A percentile compares a stretch with the other conserved stretches of the same genome.
These are phyloP conservation scores for Trichechus manatus DNA, from an alignment of 2,113 vertebrate genomes.

Conservation along the genomic window DNA sequence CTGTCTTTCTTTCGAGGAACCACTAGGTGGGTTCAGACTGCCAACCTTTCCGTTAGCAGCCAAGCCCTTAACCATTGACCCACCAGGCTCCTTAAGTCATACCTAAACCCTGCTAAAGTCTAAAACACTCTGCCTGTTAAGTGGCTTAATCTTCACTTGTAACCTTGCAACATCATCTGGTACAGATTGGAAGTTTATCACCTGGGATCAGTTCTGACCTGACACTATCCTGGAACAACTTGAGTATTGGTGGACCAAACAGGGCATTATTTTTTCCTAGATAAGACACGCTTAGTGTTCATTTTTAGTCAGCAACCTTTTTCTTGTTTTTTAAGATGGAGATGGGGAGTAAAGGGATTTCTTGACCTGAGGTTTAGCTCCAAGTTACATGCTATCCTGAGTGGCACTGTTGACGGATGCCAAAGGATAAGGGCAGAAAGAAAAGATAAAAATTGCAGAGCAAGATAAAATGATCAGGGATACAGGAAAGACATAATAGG, in stretches of 20 bases:
- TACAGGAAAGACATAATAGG: constrained; percentile 28
- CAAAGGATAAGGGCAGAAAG: constrained; percentile 61
- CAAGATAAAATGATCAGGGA: constrained; percentile 40
- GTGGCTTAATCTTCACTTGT: constrained; percentile 3
- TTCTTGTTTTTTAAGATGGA: neutral
- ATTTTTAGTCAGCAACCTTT: constrained; percentile 1
- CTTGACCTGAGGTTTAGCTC: constrained; percentile 26
- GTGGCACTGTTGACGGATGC: constrained; percentile 51
- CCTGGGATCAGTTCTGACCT: constrained; percentile 36
- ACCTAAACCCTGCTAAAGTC: neutral
- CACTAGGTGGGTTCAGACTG: neutral
- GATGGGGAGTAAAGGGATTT: constrained; percentile 43
- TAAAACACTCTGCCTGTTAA: constrained; percentile 41
- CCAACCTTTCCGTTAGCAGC: neutral
- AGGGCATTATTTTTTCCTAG: constrained; percentile 28
- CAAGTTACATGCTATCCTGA: constrained; percentile 49
- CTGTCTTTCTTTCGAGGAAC: neutral
- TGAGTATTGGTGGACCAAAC: constrained; percentile 38
- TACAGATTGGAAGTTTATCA: constrained; percentile 17
- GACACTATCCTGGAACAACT: neutral
- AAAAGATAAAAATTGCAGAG: constrained; percentile 33
- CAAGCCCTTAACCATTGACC: neutral
- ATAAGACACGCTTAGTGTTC: neutral
- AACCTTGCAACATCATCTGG: neutral
- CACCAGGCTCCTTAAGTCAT: neutral